Evolutionary conservation across 2,113 vertebrate genomes (phyloP), one percentile per base, ranked within the genome.

Genomic region (Poecile atricapillus): DNA sequence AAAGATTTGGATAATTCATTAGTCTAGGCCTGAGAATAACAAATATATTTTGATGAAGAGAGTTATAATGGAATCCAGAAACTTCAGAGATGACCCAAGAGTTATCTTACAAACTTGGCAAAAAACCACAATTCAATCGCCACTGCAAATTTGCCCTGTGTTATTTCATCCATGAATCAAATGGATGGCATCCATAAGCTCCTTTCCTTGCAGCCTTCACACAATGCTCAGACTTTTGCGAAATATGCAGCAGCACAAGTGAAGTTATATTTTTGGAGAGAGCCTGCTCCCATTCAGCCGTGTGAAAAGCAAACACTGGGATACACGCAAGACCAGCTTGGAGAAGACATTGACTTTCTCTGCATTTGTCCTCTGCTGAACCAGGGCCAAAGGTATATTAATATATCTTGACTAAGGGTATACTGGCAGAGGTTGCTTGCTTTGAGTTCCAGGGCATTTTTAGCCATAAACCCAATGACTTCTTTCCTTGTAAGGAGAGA

Each of bases 1-100:
- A 83, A 94, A 63, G 63, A 86, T 77, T 89, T 93, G 63, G 84
- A 92, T 92, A 95, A 95, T 95, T 95, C 88, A 93, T 92, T 95
- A 90, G 47, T 10, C 35, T 77, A 92, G 83, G 25, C 47, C 60
- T 92, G 49, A 88, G 79, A 90, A 81, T 90, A 91, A 91, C 25
- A 86, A 93, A 77, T 87, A 20, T 39, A 60, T 89, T 83, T 82
- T 13, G 27, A 7, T 88, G 39, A 73, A 88, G 56, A 70, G 39
- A 63, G 68, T 83, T 77, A 46, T 60, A 92, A 77, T 25, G 13
- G 23, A 93, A 90, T 83, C 35, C 68, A 90, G 76, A 92, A 91
- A 81, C 71, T 88, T 92, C 39, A 86, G 59, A 59, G 64, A 74
- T 74, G 24, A 81, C 87, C 50, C 6, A 5, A 91, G 78, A 79